Percentiles rank a stretch among this genome's conserved stretches.
phyloP scores from a whole-genome alignment of 2,888 invertebrate species.

The Oxystoma pomonae region DNA sequence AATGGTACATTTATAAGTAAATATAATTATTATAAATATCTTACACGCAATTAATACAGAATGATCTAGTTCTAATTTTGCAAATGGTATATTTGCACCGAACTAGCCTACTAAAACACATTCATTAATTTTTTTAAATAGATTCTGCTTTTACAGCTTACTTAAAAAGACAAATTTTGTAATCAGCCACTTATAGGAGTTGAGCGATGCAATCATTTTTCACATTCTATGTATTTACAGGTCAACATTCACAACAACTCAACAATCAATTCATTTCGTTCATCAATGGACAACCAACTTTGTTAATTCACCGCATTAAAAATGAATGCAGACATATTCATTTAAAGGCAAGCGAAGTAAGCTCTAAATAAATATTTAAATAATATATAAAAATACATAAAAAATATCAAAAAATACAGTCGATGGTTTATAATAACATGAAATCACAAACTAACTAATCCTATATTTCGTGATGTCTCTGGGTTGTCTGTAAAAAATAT shows the following conservation, averaged over 20 bases:
- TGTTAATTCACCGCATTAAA: not conserved
- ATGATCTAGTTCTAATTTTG: constrained; percentile 46
- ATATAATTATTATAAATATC: constrained; percentile 52
- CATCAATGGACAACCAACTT: not conserved
- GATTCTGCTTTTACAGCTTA: constrained; percentile 41
- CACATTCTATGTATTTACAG: constrained; percentile 38
- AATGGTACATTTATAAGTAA: constrained; percentile 48
- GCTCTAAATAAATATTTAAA: constrained; percentile 43
- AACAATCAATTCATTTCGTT: constrained; percentile 11
- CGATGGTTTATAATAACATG: constrained; percentile 26
- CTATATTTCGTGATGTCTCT: constrained; percentile 24
- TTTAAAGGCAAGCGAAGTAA: constrained; percentile 26
- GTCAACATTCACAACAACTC: constrained; percentile 19
- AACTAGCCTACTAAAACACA: constrained; percentile 48
- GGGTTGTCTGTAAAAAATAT: not conserved
- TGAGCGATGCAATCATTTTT: constrained; percentile 37
- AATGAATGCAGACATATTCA: constrained; percentile 17
- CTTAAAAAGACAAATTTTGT: constrained; percentile 32
- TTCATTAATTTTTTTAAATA: constrained; percentile 43
- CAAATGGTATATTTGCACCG: constrained; percentile 39
- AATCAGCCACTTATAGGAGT: constrained; percentile 30
- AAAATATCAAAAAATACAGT: constrained; percentile 44
- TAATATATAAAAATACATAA: constrained; percentile 35
- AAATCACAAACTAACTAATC: constrained; percentile 31
- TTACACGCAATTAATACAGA: constrained; percentile 47